phyloP scores from a whole-genome alignment of 2,113 vertebrate genomes.

The Tachycineta bicolor region DNA sequence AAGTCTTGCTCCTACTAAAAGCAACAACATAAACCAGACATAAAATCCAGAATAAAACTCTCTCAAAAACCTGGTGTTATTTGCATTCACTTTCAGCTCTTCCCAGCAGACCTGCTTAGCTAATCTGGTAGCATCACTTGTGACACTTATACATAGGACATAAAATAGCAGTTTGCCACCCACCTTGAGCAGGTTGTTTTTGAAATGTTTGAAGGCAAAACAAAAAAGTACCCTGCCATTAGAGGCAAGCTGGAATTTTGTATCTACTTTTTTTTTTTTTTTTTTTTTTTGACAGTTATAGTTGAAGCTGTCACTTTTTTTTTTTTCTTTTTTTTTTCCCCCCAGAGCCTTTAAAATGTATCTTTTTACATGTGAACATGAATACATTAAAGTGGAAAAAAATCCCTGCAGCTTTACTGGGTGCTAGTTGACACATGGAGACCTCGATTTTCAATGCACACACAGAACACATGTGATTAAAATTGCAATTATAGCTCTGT shows the following conservation, averaged over 20 bases:
- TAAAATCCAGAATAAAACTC: neutral
- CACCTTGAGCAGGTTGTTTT: conserved; percentile 67
- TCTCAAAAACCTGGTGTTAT: neutral
- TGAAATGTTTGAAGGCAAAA: conserved; percentile 68
- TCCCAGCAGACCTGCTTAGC: neutral
- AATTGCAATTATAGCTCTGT: conserved; percentile 54
- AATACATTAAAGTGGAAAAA: conserved; percentile 47
- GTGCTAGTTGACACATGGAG: conserved; percentile 50
- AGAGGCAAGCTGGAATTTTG: conserved; percentile 70
- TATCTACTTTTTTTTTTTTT: conserved; percentile 45
- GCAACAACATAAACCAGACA: neutral
- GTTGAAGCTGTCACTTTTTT: conserved; percentile 59
- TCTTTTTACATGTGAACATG: conserved; percentile 64
- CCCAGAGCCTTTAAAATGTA: conserved; percentile 54
- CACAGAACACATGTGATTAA: conserved; percentile 48
- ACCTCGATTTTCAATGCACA: conserved; percentile 26
- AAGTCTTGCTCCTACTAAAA: neutral
- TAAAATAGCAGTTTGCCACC: conserved; percentile 57
- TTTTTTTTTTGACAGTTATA: conserved; percentile 65
- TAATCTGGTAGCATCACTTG: conserved; percentile 26
- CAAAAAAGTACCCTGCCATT: conserved; percentile 69
- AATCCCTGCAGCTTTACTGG: conserved; percentile 54
- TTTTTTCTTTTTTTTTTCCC: neutral
- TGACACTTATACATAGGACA: conserved; percentile 40
- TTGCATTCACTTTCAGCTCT: neutral